These are phyloP conservation scores for Nomia melanderi DNA, from an alignment of 1,140 invertebrate genomes.

Conservation along the genomic window DNA sequence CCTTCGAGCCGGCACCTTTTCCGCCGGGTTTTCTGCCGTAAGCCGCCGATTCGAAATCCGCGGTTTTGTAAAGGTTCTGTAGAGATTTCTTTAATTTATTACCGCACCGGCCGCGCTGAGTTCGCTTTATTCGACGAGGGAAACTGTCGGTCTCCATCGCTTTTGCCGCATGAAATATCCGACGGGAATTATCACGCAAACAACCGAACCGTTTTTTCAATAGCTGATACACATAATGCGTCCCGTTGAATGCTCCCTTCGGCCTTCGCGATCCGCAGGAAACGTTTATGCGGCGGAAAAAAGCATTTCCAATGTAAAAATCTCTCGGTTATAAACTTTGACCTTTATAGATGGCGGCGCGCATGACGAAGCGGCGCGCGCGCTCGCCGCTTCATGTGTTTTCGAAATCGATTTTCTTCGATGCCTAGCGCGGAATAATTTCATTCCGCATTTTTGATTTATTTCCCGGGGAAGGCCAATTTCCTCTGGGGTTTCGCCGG, in stretches of 20 bases:
- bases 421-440: constrained; percentile 4
- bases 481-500: background rate
- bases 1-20: too few relatives aligned
- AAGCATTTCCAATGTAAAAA: background rate
- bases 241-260: background rate
- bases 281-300: background rate
- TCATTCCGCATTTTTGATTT: constrained; percentile 8
- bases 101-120: background rate
- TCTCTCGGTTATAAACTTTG: constrained; percentile 6
- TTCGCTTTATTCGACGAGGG: background rate
- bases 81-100: background rate
- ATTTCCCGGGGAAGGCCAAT: background rate
- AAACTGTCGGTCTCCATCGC: background rate
- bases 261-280: background rate
- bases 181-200: background rate
- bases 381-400: background rate
- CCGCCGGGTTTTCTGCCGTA: background rate
- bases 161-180: background rate
- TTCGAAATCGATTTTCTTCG: constrained; percentile 27
- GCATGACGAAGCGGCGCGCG: constrained; percentile 2
- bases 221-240: background rate
- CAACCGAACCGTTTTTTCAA: background rate
- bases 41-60: background rate
- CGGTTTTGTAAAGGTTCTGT: background rate
- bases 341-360: background rate